Conservation (phyloP, 1,140 invertebrate species). For the Batillaria attramentaria region DNA sequence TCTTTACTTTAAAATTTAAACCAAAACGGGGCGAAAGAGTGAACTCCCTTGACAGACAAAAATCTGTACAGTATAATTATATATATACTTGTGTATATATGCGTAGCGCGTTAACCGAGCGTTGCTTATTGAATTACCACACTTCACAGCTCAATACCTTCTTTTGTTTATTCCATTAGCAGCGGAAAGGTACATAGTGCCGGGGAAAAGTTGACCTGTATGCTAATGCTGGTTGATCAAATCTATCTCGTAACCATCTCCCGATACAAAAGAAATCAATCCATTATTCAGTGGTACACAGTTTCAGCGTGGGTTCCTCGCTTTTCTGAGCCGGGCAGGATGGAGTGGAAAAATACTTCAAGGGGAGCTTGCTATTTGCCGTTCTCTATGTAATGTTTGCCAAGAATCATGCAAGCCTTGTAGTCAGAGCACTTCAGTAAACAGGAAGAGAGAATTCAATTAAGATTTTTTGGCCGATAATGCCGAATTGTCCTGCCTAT, state of each 20-base stretch:
- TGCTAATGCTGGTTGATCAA: slow-evolving; percentile 10
- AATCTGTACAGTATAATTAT: too few relatives aligned
- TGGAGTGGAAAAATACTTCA: slow-evolving; percentile 20
- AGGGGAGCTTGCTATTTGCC: slow-evolving; percentile 23
- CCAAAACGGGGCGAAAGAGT: too few relatives aligned
- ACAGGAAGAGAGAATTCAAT: slow-evolving; percentile 24
- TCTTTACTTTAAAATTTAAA: too few relatives aligned
- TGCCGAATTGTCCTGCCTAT: neutral
- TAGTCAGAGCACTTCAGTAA: slow-evolving; percentile 13
- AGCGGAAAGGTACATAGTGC: neutral
- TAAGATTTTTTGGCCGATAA: slow-evolving; percentile 27
- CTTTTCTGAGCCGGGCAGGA: neutral
- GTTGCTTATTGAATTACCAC: neutral
- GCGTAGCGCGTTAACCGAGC: too few relatives aligned
- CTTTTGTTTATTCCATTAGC: slow-evolving; percentile 12
- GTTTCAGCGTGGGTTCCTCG: neutral
- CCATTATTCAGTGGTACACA: slow-evolving; percentile 22
- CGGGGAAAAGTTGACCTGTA: neutral
- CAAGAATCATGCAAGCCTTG: slow-evolving; percentile 10
- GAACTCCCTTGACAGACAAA: too few relatives aligned
- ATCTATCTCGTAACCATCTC: neutral
- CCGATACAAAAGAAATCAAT: slow-evolving; percentile 14
- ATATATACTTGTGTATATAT: too few relatives aligned
- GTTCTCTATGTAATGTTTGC: slow-evolving; percentile 20
- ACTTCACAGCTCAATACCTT: neutral